These are phyloP conservation scores for Drosophila gaucha DNA, from an alignment of 2,888 invertebrate genomes.

Conservation along the genomic window DNA sequence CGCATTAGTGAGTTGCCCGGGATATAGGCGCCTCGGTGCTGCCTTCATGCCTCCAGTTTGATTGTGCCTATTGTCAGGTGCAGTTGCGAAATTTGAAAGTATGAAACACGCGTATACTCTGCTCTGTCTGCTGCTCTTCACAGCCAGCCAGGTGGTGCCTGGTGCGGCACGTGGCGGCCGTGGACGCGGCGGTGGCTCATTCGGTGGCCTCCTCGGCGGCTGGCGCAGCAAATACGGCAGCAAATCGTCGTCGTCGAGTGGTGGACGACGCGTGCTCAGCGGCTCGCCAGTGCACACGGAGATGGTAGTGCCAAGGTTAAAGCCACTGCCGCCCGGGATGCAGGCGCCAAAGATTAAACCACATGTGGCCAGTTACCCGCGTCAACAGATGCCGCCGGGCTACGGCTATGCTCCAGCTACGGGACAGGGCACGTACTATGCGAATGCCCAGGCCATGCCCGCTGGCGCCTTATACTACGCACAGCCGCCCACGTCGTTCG, in stretches of 20 bases:
- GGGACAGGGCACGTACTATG: constrained; percentile 63
- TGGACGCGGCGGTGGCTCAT: constrained; percentile 80
- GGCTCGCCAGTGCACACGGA: constrained; percentile 74
- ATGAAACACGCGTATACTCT: constrained; percentile 51
- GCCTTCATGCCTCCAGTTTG: constrained; percentile 52
- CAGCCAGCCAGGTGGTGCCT: constrained; percentile 40
- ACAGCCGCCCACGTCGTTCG: constrained; percentile 61
- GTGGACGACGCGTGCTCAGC: constrained; percentile 69
- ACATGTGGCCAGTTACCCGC: constrained; percentile 59
- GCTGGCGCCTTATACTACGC: constrained; percentile 77
- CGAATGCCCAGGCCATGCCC: constrained; percentile 73
- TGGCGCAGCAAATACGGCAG: constrained; percentile 81
- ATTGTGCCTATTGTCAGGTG: constrained; percentile 48
- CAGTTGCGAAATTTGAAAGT: constrained; percentile 42
- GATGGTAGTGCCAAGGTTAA: constrained; percentile 63
- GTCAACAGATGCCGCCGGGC: constrained; percentile 64
- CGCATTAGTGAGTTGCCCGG: constrained; percentile 53
- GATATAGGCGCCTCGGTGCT: constrained; percentile 59
- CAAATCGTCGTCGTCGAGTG: constrained; percentile 71
- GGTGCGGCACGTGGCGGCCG: constrained; percentile 75
- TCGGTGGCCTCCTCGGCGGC: constrained; percentile 80
- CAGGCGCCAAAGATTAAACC: constrained; percentile 40
- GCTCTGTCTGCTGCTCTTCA: constrained; percentile 46
- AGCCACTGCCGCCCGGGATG: constrained; percentile 54
- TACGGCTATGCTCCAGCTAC: constrained; percentile 41